phyloP scores from a whole-genome alignment of 2,888 invertebrate genomes.

The Cotesia congregata region DNA sequence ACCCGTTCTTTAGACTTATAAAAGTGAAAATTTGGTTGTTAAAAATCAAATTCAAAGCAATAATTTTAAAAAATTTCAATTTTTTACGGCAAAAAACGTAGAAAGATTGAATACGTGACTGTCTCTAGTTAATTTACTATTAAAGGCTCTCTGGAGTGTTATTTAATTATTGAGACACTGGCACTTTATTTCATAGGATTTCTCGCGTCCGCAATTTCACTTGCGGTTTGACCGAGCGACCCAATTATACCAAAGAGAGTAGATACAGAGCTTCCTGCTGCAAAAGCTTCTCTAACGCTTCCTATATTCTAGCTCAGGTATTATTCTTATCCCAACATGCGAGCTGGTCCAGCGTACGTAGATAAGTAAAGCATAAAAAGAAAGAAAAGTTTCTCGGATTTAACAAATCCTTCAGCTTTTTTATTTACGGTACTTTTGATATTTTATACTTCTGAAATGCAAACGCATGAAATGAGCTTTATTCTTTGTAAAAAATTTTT shows the following conservation, averaged over 20 bases:
- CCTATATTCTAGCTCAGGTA: constrained; percentile 8
- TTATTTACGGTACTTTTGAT: background rate
- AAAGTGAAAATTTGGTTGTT: too few relatives aligned
- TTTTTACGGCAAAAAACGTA: too few relatives aligned
- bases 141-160: background rate
- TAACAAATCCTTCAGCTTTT: background rate
- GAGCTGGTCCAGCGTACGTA: background rate
- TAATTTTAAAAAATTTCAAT: too few relatives aligned
- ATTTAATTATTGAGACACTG: constrained; percentile 9
- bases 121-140: background rate
- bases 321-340: background rate
- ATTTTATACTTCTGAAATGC: too few relatives aligned
- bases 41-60: too few relatives aligned
- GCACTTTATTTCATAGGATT: constrained; percentile 26
- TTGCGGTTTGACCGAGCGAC: constrained; percentile 49
- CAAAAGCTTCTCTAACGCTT: constrained; percentile 15
- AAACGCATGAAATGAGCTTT: too few relatives aligned
- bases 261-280: background rate
- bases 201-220: constrained; percentile 28
- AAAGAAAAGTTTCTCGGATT: constrained; percentile 12
- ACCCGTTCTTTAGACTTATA: too few relatives aligned
- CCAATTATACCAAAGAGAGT: constrained; percentile 47
- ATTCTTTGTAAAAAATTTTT: too few relatives aligned
- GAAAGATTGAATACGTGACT: background rate
- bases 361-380: background rate